Base-by-base conservation (phyloP, 1,140 invertebrate species). In the Drosophila orena region DNA sequence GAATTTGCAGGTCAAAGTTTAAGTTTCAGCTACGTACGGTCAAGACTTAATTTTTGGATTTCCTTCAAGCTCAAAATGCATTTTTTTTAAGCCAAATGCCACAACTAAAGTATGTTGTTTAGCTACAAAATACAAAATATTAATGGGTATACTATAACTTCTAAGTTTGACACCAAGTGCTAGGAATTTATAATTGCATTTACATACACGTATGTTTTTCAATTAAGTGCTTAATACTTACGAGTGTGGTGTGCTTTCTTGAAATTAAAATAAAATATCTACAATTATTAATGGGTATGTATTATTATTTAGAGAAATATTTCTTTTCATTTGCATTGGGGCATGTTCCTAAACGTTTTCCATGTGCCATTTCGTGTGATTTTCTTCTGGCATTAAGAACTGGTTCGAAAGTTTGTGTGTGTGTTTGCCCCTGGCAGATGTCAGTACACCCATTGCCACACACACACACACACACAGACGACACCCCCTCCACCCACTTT, bases 361-460 rank as follows among this genome's bases (percentile, higher is more conserved):
- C 30, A 14, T 15, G 8, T 17, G 20, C 17, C 47, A 17, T 17
- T 50, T 10, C 35, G 59, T 59, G 17, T 34, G 59, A 65, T 65
- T 52, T 52, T 68, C 64, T 37, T 44, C 8, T 53, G 60, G 59
- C 64, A 64, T 65, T 52, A 35, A 68, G 64, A 66, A 52, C 43
- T 24, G 17, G 27, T 50, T 64, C 20, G 37, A 52, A 52, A 43
- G 64, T 61, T 37, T 64, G 56, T 43, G 12, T 42, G 15, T 38
- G 37, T 38, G 11, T 37, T 34, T 37, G 40, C 40, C 55, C 17
- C 55, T 42, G 49, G 30, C 15, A 52, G 20, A 12, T 52, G 59
- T 59, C 59, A 62, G 59, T 62, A 42, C 59, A 24, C 47, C 47
- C 47, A 27, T 30, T 30, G 8, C 30, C 4, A 0, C 17, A 14